Base-by-base conservation (phyloP, 2,888 invertebrate species). In the Empis stercorea region DNA sequence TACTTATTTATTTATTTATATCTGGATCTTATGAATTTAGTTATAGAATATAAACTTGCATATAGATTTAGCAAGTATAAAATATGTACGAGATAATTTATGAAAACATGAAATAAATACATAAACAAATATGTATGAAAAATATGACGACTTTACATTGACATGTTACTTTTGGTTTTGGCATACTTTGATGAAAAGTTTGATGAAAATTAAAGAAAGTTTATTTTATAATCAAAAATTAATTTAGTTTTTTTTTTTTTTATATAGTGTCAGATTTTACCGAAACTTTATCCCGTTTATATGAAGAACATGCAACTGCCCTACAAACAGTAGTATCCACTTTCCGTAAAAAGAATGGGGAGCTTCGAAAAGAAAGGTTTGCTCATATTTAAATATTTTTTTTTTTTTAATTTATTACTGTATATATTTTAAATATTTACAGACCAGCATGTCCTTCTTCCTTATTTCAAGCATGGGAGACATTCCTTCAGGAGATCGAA, bases 391-490 rank as follows among this genome's bases (percentile, higher is more conserved):
- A 42, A 36, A 27, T 41, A 42, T 17, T 23, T 43, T 41, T 43
- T 17, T 30, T 45, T 43, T 32, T 41, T 37, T 32, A 16, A 45
- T 15, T 44, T 13, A 11, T n/a, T n/a, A n/a, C n/a, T n/a, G n/a
- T n/a, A n/a, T n/a, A n/a, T n/a, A n/a, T n/a, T n/a, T n/a, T n/a
- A n/a, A n/a, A n/a, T n/a, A n/a, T 36, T 59, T 60, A 32, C 73
- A 87, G 87, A 69, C 84, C 86, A 51, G 77, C 83, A 51, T 86
- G 85, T 61, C 81, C 83, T 46, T 78, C 82, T 71, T 82, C 85
- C 40, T 76, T 92, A 61, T 89, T 89, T 69, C 85, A 89, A 65
- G 83, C 86, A 50, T 92, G 92, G 92, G 92, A 92, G 71, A 84
- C 83, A 52, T 75, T 92, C 50, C 79, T 92, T 50, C 88, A 91